A percentile compares a stretch with the other conserved stretches of the same genome.
These are phyloP conservation scores for Reticulitermes lucifugus DNA, from an alignment of 2,888 invertebrate genomes.

Conservation along the genomic window DNA sequence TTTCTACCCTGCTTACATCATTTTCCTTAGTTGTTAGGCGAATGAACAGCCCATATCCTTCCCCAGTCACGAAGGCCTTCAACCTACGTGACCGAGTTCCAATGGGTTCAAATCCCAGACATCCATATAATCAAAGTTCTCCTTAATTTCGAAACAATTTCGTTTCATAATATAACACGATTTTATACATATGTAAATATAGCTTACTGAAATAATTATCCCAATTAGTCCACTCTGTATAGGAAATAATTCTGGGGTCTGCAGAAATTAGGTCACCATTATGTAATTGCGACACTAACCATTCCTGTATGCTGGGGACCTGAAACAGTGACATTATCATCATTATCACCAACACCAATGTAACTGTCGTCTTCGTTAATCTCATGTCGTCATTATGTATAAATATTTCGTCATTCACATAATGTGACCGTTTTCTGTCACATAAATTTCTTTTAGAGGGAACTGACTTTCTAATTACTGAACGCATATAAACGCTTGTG, in stretches of 20 bases:
- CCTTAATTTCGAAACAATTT: no score
- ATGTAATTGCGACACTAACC: slow-evolving; percentile 56
- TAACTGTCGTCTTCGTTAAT: background rate
- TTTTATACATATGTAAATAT: background rate
- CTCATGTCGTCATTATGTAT: background rate
- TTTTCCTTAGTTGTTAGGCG: no score
- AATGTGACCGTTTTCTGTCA: background rate
- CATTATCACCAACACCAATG: background rate
- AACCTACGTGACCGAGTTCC: no score
- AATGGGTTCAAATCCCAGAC: no score
- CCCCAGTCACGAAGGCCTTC: no score
- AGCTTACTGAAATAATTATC: slow-evolving; percentile 48
- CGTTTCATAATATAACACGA: background rate
- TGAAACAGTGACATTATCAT: slow-evolving; percentile 42
- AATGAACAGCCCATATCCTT: no score
- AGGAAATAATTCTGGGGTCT: slow-evolving; percentile 57
- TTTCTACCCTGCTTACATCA: no score
- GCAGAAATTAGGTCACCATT: slow-evolving; percentile 55
- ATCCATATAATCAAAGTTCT: no score
- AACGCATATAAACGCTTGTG: no score
- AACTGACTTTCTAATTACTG: no score
- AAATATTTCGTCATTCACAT: no score
- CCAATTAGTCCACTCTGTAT: slow-evolving; percentile 56
- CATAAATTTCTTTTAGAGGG: no score
- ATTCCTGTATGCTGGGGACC: slow-evolving; percentile 55